Conservation (phyloP, 2,113 vertebrate species). For the Helogale parvula region DNA sequence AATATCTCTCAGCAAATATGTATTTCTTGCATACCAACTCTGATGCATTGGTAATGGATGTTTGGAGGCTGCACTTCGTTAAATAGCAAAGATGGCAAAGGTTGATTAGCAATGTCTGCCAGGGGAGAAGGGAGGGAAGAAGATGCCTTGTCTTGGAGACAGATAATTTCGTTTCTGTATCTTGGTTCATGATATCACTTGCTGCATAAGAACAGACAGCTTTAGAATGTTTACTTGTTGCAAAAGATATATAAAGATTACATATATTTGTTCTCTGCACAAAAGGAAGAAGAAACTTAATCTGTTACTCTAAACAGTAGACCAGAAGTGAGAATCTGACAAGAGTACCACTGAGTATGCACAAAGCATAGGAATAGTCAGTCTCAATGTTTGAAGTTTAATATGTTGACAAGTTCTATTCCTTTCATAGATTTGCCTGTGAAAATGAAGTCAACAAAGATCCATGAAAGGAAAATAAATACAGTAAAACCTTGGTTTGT, state of each 20-base stretch:
- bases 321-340: neutral
- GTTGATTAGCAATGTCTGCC: neutral
- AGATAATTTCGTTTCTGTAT: neutral
- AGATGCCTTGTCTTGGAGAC: neutral
- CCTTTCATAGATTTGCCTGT: neutral
- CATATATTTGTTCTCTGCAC: neutral
- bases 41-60: neutral
- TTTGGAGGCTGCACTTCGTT: neutral
- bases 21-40: neutral
- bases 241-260: neutral
- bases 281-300: neutral
- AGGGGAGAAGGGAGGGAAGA: neutral
- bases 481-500: no score
- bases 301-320: neutral
- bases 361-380: neutral
- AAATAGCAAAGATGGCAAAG: neutral
- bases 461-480: neutral
- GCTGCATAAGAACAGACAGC: neutral
- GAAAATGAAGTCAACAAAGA: neutral
- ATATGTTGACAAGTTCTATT: constrained; percentile 9
- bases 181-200: neutral
- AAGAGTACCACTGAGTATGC: neutral
- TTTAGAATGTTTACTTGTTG: neutral
- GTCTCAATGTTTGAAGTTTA: neutral
- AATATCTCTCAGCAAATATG: neutral